phyloP scores from a whole-genome alignment of 2,797 vertebrate species.

The Phataginus tricuspis region DNA sequence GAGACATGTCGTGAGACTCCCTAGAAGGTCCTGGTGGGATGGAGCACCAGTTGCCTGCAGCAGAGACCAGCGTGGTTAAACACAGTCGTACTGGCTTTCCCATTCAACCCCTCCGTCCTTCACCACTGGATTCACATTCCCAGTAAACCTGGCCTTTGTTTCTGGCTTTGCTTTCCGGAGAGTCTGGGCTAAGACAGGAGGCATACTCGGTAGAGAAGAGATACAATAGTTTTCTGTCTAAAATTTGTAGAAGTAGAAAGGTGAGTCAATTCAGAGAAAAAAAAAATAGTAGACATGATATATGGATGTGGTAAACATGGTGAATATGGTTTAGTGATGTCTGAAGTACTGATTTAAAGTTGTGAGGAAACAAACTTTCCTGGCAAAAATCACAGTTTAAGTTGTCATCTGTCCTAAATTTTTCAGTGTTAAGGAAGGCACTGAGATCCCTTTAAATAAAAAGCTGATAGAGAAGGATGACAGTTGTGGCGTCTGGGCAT shows the following conservation, averaged over 20 bases:
- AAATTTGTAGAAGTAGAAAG: background rate
- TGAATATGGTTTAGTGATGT: background rate
- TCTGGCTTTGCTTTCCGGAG: background rate
- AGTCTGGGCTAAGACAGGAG: background rate
- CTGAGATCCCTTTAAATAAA: background rate
- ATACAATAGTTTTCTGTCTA: background rate
- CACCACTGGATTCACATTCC: background rate
- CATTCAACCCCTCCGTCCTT: background rate
- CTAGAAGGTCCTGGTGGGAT: background rate
- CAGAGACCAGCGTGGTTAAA: background rate
- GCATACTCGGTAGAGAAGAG: background rate
- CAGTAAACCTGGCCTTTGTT: background rate
- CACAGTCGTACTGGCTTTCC: background rate
- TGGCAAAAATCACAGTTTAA: background rate
- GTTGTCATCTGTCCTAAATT: background rate
- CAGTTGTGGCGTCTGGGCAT: background rate
- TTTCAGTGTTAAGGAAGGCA: background rate
- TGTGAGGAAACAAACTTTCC: background rate
- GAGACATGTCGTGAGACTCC: background rate
- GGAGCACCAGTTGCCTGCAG: background rate
- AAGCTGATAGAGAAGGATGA: background rate
- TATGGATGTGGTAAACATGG: background rate
- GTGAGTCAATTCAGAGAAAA: background rate
- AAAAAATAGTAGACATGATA: background rate
- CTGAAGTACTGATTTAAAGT: background rate